phyloP scores from a whole-genome alignment of 1,140 invertebrate genomes.

The Eumaeus atala region DNA sequence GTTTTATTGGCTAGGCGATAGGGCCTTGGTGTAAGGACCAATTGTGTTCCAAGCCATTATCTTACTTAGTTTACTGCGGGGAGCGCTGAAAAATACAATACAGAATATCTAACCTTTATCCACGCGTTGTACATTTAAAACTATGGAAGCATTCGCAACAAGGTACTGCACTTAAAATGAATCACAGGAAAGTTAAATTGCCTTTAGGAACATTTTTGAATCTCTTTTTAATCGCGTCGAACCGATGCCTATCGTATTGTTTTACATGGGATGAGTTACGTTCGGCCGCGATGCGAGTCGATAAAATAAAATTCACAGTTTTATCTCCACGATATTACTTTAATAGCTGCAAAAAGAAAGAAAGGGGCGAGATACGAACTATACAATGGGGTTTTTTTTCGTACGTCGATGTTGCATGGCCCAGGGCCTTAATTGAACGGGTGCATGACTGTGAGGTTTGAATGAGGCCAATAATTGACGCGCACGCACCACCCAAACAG shows the following conservation, averaged over 20 bases:
- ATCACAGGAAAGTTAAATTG: constrained; percentile 47
- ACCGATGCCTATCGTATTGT: constrained; percentile 63
- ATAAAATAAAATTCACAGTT: constrained; percentile 60
- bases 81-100: constrained; percentile 14
- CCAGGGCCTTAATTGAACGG: constrained; percentile 53
- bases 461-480: constrained; percentile 52
- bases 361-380: constrained; percentile 36
- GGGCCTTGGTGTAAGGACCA: not conserved
- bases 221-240: constrained; percentile 55
- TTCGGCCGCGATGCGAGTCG: constrained; percentile 41
- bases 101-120: constrained; percentile 24
- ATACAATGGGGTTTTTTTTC: constrained; percentile 42
- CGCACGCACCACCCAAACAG: constrained; percentile 42
- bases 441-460: constrained; percentile 58
- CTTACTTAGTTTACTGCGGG: constrained; percentile 14
- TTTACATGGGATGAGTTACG: constrained; percentile 61
- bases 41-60: constrained; percentile 7
- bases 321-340: constrained; percentile 57
- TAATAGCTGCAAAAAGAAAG: constrained; percentile 60
- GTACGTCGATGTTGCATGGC: constrained; percentile 38
- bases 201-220: constrained; percentile 46
- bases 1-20: constrained; percentile 14
- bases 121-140: constrained; percentile 36
- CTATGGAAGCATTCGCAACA: constrained; percentile 47
- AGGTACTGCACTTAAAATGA: constrained; percentile 60